Conservation (phyloP, 2,113 vertebrate species). For the Epinephelus fuscoguttatus region DNA sequence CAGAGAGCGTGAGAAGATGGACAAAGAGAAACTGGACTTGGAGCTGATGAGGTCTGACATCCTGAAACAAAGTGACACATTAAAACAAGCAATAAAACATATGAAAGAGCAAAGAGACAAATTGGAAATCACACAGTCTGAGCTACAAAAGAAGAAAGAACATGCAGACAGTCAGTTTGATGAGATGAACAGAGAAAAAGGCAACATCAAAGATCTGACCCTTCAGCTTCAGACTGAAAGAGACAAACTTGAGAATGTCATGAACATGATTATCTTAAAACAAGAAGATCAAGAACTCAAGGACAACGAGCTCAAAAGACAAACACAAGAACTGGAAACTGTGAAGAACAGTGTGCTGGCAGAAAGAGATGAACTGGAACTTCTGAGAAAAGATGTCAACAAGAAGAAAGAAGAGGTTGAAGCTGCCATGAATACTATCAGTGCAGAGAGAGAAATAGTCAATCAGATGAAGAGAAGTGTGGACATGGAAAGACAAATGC, state of each 20-base stretch:
- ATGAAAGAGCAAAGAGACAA: not conserved
- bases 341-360: no score
- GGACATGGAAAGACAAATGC: no score
- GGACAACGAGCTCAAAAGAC: conserved; percentile 1
- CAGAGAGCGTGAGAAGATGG: not conserved
- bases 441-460: no score
- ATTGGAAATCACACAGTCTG: not conserved
- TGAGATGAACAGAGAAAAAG: conserved; percentile 9
- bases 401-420: no score
- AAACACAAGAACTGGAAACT: not conserved
- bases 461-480: no score
- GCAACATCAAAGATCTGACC: not conserved
- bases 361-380: no score
- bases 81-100: not conserved
- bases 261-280: not conserved
- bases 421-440: no score
- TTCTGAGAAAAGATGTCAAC: no score
- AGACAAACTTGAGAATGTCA: not conserved
- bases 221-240: not conserved
- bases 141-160: not conserved
- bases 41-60: conserved; percentile 4
- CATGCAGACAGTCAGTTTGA: not conserved
- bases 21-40: conserved; percentile 22
- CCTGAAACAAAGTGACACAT: not conserved
- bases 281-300: conserved; percentile 11